Percentiles rank a stretch among this genome's conserved stretches.
These are phyloP conservation scores for Acrobasis suavella DNA, from an alignment of 2,888 invertebrate species.

Conservation along the genomic window DNA sequence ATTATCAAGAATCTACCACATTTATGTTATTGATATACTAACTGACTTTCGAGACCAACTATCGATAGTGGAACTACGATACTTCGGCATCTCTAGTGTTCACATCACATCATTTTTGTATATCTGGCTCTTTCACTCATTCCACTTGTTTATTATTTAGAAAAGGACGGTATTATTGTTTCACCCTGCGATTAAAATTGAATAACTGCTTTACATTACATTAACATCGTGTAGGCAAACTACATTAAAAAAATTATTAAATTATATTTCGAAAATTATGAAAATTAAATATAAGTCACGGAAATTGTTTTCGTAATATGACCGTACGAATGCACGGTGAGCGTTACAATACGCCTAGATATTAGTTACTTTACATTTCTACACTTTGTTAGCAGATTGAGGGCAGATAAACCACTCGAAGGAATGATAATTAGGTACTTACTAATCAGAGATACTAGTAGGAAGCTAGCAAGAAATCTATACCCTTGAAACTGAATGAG, in stretches of 20 bases:
- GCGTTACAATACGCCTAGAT: background rate
- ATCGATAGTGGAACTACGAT: no score
- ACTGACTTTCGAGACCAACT: no score
- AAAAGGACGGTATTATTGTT: background rate
- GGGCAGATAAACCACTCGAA: constrained; percentile 12
- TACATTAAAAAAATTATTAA: background rate
- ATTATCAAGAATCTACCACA: no score
- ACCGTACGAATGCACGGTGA: background rate
- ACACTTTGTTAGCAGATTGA: background rate
- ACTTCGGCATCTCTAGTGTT: background rate
- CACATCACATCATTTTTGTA: background rate
- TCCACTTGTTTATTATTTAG: background rate
- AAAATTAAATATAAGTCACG: no score
- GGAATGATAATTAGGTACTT: constrained; percentile 21
- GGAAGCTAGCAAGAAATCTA: constrained; percentile 26
- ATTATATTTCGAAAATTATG: no score
- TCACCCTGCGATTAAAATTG: background rate
- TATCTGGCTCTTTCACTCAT: background rate
- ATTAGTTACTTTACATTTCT: background rate
- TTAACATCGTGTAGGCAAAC: background rate
- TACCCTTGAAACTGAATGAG: background rate
- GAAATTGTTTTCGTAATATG: background rate
- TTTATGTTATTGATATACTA: no score
- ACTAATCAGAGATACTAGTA: constrained; percentile 23
- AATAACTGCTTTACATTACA: background rate